A percentile compares a stretch with the other conserved stretches of the same genome.
Evolutionary conservation across 2,888 invertebrate genomes (phyloP).

Genomic region (Osmoderma eremita): DNA sequence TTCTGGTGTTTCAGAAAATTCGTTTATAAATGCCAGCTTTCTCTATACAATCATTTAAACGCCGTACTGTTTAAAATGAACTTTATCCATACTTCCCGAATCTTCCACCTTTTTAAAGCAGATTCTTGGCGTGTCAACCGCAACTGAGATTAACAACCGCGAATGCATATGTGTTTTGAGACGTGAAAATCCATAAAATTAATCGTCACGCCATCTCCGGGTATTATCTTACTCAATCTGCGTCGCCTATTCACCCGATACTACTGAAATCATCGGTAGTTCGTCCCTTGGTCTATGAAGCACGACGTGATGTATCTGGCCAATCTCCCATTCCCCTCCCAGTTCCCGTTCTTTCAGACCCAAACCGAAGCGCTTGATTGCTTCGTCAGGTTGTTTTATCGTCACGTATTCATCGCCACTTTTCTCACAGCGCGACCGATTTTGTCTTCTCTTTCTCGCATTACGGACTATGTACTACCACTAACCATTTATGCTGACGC

Average conservation of each 20-base stretch:
- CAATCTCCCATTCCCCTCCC: slow-evolving; percentile 57
- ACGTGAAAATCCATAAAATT: no score
- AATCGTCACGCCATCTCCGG: not conserved
- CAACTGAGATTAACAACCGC: no score
- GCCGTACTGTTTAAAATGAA: no score
- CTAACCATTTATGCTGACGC: not conserved
- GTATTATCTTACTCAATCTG: slow-evolving; percentile 8
- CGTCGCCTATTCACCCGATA: not conserved
- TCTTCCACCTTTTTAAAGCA: no score
- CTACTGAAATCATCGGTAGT: slow-evolving; percentile 12
- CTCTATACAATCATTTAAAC: no score
- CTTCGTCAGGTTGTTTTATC: slow-evolving; percentile 63
- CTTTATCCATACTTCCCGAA: no score
- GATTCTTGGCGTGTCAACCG: no score
- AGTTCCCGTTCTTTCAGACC: slow-evolving; percentile 50
- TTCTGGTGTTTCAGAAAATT: no score
- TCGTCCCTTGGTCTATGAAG: slow-evolving; percentile 19
- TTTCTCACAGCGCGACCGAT: slow-evolving; percentile 48
- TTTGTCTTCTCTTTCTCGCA: slow-evolving; percentile 32
- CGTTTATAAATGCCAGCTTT: no score
- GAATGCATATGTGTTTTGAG: no score
- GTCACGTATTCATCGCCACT: slow-evolving; percentile 58
- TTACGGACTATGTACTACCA: slow-evolving; percentile 36
- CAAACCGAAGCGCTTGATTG: slow-evolving; percentile 59
- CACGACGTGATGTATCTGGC: slow-evolving; percentile 60